Base-by-base conservation (phyloP, 23 tunicate genomes). In the Aplidium turbinatum region DNA sequence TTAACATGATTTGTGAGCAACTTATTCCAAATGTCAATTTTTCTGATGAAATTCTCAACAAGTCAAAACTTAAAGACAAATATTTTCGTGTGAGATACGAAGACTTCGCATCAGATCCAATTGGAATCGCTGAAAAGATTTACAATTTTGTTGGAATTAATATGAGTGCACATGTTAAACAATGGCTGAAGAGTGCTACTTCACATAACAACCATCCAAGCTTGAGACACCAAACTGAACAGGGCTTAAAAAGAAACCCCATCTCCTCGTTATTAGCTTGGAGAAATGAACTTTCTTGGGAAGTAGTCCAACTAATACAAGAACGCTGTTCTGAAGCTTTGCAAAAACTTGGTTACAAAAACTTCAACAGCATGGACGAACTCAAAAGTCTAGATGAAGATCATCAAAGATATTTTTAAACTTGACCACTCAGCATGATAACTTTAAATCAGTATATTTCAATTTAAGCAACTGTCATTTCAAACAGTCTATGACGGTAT, bases 91-190 rank as follows among this genome's bases (percentile, higher is more conserved):
- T 68, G 4, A 18, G 73, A 19, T 33, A 68, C 57, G 73, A 68
- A 36, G 73, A 68, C 57, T 68, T 62, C 31, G 39, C 69, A 4
- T 23, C 31, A 19, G 69, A 62, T 9, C 69, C 69, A 62, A 62
- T 62, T 7, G 28, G 26, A 68, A 22, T 13, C 4, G 4, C 73
- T 11, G 56, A 36, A 57, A 68, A 68, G 38, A 68, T 68, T 38
- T 68, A 68, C 26, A 24, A 68, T 20, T 68, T 68, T 68, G 57
- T 68, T 19, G 40, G 50, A 16, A 35, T 68, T 6, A 34, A 34
- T 35, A 22, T 68, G 24, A 9, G 4, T 6, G 55, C 3, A 5
- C 27, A 38, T 6, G 30, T 68, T 7, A 68, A 36, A 38, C 4
- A 19, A n/a, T 68, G 73, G 73, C 9, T 68, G 21, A 7, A 18